Evolutionary conservation across 2,797 vertebrate species (phyloP).

Genomic region (Neosilurus hyrtlii): DNA sequence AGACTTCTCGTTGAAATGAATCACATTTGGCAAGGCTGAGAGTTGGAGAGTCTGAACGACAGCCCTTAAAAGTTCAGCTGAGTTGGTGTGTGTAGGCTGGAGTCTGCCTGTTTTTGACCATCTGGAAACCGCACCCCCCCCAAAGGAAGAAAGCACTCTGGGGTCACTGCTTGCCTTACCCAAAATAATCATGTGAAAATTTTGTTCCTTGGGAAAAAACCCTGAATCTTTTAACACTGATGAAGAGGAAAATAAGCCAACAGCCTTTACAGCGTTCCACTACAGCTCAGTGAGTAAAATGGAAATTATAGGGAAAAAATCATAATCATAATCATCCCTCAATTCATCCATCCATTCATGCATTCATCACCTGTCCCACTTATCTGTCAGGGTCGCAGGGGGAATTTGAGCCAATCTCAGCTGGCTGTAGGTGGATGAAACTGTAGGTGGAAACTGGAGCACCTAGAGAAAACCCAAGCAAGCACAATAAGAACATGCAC

Average conservation of each 20-base stretch:
- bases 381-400: no score
- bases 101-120: slow-evolving; percentile 8
- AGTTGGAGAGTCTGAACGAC: slow-evolving; percentile 9
- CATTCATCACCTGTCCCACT: no score
- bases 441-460: no score
- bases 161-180: slow-evolving; percentile 31
- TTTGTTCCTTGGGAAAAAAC: slow-evolving; percentile 9
- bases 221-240: slow-evolving; percentile 8
- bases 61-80: slow-evolving; percentile 9
- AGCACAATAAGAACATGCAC: no score
- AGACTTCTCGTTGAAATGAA: background rate
- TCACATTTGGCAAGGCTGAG: background rate
- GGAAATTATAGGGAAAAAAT: background rate
- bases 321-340: background rate
- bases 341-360: no score
- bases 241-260: background rate
- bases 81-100: slow-evolving; percentile 12
- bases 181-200: slow-evolving; percentile 41
- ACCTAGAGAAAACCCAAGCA: no score
- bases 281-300: background rate
- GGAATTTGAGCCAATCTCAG: no score
- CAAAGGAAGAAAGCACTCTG: slow-evolving; percentile 26
- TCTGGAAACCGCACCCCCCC: slow-evolving; percentile 40
- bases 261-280: background rate
- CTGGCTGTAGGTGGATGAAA: no score